phyloP scores from a whole-genome alignment of 2,113 vertebrate genomes.

The Mirza zaza region DNA sequence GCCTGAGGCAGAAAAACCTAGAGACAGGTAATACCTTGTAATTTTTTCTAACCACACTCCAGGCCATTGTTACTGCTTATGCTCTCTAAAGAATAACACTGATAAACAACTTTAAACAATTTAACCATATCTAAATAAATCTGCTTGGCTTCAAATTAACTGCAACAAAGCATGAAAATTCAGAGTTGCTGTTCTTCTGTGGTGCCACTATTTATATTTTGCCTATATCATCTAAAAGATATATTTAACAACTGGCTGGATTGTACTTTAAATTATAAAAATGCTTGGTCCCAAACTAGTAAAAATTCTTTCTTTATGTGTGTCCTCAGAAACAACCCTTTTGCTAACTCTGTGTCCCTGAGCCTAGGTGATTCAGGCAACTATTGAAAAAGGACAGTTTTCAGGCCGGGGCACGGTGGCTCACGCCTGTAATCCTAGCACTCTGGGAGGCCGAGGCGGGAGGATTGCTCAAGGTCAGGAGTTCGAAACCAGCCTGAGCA shows the following conservation, averaged over 20 bases:
- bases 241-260: not conserved
- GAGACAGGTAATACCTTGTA: slow-evolving; percentile 76
- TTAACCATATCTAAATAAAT: slow-evolving; percentile 9
- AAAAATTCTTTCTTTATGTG: not conserved
- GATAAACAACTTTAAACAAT: not conserved
- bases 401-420: no score
- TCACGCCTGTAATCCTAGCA: no score
- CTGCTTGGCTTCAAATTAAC: slow-evolving; percentile 11
- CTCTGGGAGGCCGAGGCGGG: no score
- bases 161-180: not conserved
- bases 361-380: not conserved
- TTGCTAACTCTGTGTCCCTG: not conserved
- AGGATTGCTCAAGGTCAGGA: no score
- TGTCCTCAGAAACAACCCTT: not conserved
- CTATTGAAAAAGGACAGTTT: not conserved
- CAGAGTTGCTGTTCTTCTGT: not conserved
- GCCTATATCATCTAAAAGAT: not conserved
- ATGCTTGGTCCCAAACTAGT: not conserved
- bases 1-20: slow-evolving; percentile 62
- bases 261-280: slow-evolving; percentile 12
- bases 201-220: not conserved
- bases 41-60: not conserved
- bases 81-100: not conserved
- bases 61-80: not conserved
- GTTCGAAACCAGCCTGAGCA: no score